Percentiles rank a stretch among this genome's conserved stretches.
Evolutionary conservation across 2,113 vertebrate genomes (phyloP).

Genomic region (Cyprinodon variegatus): DNA sequence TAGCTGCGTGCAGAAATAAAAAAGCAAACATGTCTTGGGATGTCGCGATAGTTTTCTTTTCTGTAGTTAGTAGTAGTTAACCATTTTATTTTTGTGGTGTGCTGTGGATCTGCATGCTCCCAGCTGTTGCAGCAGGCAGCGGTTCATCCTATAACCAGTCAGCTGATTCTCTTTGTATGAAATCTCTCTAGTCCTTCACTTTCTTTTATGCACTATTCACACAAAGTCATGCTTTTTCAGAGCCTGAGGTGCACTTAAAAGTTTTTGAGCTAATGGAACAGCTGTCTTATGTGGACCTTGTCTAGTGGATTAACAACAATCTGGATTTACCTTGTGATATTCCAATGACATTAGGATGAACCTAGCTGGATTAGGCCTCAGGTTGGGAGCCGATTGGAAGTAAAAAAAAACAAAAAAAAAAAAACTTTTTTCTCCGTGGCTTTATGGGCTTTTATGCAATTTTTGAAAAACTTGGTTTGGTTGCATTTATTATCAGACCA

Average conservation of each 20-base stretch:
- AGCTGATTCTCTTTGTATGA: slow-evolving; percentile 13
- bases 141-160: slow-evolving; percentile 9
- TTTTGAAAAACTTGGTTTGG: slow-evolving; percentile 21
- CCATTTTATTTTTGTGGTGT: background rate
- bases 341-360: slow-evolving; percentile 59
- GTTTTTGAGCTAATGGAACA: slow-evolving; percentile 51
- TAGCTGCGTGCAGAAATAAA: background rate
- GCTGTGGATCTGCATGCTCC: background rate
- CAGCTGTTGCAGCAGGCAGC: background rate
- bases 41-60: background rate
- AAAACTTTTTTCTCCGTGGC: slow-evolving; percentile 57
- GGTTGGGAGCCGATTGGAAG: slow-evolving; percentile 38
- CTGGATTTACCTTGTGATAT: slow-evolving; percentile 70
- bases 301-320: slow-evolving; percentile 70
- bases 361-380: slow-evolving; percentile 53
- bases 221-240: background rate
- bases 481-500: slow-evolving; percentile 37
- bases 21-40: background rate
- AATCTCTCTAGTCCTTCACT: slow-evolving; percentile 15
- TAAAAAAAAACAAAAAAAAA: slow-evolving; percentile 56
- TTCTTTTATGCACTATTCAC: background rate
- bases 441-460: slow-evolving; percentile 41
- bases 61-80: no score
- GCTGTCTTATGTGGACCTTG: slow-evolving; percentile 58
- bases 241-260: slow-evolving; percentile 20